Percentiles rank a stretch among this genome's conserved stretches.
Conservation (phyloP, 2,888 invertebrate genomes). For the Sipha maydis region DNA sequence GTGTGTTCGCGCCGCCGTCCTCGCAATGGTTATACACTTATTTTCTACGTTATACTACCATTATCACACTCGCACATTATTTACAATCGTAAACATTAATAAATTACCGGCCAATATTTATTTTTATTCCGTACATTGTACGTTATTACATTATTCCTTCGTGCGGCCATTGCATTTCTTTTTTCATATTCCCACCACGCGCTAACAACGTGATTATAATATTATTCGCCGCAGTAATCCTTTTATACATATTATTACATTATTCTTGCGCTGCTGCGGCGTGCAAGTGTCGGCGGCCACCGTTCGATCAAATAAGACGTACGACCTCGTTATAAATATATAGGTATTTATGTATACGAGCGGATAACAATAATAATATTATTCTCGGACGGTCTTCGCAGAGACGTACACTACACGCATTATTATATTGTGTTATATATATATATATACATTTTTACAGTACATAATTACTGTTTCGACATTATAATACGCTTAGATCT, state of each 20-base stretch:
- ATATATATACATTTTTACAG: background rate
- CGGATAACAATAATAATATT: background rate
- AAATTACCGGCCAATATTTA: slow-evolving; percentile 51
- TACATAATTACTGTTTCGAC: background rate
- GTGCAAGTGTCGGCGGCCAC: background rate
- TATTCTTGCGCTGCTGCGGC: background rate
- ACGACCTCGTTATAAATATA: too few species aligned
- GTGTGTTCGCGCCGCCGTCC: background rate
- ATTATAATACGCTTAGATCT: too few species aligned
- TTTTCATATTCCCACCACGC: background rate
- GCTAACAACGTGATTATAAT: slow-evolving; percentile 1
- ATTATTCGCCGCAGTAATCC: background rate
- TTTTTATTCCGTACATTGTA: background rate
- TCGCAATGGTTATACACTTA: too few species aligned
- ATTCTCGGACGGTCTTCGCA: too few species aligned
- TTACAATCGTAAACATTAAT: slow-evolving; percentile 59
- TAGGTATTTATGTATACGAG: background rate
- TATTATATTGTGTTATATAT: background rate
- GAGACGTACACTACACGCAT: background rate
- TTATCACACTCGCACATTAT: slow-evolving; percentile 24
- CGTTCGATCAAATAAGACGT: background rate
- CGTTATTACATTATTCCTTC: too few species aligned
- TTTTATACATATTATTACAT: background rate
- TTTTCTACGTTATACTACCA: background rate
- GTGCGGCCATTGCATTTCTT: background rate